Conservation (phyloP, 2,888 invertebrate genomes). For the Chironomus tentans region DNA sequence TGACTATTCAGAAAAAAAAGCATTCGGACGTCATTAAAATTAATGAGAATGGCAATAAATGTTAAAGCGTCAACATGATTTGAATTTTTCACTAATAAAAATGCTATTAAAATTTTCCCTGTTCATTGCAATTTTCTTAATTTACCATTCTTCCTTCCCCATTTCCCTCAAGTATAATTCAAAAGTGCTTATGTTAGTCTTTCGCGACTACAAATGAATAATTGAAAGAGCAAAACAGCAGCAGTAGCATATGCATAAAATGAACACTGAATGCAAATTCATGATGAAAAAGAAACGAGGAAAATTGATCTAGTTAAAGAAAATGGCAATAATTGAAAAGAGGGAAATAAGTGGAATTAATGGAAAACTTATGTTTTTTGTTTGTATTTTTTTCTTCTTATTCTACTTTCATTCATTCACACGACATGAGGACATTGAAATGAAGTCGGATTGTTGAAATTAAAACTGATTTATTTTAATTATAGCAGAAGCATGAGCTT, state of each 20-base stretch:
- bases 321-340: too few species aligned
- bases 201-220: not conserved
- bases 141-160: not conserved
- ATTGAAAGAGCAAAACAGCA: not conserved
- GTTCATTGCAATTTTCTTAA: not conserved
- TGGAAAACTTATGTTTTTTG: not conserved
- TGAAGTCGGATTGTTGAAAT: not conserved
- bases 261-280: too few species aligned
- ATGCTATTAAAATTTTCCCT: not conserved
- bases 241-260: not conserved
- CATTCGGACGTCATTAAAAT: slow-evolving; percentile 5
- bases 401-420: not conserved
- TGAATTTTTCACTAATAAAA: slow-evolving; percentile 12
- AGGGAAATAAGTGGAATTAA: not conserved
- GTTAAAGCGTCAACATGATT: slow-evolving; percentile 16
- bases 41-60: slow-evolving; percentile 11
- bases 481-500: not conserved
- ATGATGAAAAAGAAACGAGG: too few species aligned
- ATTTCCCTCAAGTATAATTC: too few species aligned
- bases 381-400: not conserved
- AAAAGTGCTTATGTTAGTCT: not conserved
- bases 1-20: not conserved
- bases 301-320: too few species aligned
- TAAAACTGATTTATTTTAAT: not conserved
- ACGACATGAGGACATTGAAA: not conserved